phyloP scores from a whole-genome alignment of 2,888 invertebrate genomes.

The Calameuta pallipes region DNA sequence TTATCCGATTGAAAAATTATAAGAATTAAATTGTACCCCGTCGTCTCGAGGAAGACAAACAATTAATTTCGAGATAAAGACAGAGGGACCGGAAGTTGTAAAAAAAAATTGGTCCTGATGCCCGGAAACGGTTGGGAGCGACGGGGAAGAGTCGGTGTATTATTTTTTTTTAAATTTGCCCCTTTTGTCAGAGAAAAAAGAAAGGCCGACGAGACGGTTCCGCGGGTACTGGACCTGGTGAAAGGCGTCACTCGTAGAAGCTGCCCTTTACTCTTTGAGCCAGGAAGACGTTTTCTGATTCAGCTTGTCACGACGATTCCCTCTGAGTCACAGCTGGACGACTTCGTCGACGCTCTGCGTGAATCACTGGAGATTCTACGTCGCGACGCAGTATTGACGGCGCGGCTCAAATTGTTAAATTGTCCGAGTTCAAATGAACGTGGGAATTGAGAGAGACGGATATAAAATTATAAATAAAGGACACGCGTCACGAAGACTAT shows the following conservation, averaged over 20 bases:
- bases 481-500: not conserved
- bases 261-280: not conserved
- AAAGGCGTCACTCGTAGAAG: not conserved
- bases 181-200: not conserved
- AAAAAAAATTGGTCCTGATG: not conserved
- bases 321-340: not conserved
- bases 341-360: too few relatives aligned
- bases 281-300: not conserved
- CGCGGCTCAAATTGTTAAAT: not conserved
- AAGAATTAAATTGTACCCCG: not conserved
- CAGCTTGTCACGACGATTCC: not conserved
- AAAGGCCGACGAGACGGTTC: not conserved
- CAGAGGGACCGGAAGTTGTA: not conserved
- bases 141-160: not conserved
- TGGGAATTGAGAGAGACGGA: conserved; percentile 8
- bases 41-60: not conserved
- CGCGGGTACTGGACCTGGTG: not conserved
- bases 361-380: too few relatives aligned
- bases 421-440: not conserved
- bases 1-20: not conserved
- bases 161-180: not conserved
- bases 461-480: conserved; percentile 12
- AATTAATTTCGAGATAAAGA: not conserved
- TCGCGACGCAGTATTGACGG: too few relatives aligned
- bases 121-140: not conserved